These are phyloP conservation scores for Mycetomoellerius zeteki DNA, from an alignment of 1,140 invertebrate species.

Conservation along the genomic window DNA sequence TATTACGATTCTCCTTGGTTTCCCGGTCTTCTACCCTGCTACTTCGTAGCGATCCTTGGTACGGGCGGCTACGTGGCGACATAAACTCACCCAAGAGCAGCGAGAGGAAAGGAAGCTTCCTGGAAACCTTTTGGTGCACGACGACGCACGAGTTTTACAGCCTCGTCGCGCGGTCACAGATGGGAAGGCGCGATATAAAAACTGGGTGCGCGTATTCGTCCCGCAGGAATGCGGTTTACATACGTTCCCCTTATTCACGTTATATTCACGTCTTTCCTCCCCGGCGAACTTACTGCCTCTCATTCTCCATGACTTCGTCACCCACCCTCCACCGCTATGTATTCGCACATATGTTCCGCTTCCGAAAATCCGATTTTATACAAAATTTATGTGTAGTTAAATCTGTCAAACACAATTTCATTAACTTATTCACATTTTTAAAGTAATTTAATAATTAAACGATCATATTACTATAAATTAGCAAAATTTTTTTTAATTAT, in stretches of 20 bases:
- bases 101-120: constrained; percentile 74
- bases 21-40: neutral
- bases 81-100: constrained; percentile 78
- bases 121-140: constrained; percentile 75
- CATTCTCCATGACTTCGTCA: neutral
- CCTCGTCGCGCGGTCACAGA: constrained; percentile 74
- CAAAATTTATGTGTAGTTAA: neutral
- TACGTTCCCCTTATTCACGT: constrained; percentile 66
- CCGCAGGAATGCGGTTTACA: constrained; percentile 74
- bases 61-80: constrained; percentile 64
- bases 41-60: constrained; percentile 21
- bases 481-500: neutral
- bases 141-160: constrained; percentile 70
- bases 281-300: constrained; percentile 12
- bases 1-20: constrained; percentile 35
- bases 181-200: constrained; percentile 79
- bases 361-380: constrained; percentile 33
- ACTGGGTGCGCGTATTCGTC: constrained; percentile 78
- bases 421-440: neutral
- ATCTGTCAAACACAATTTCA: neutral
- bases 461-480: neutral
- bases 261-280: constrained; percentile 64
- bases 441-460: neutral
- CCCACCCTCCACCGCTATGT: constrained; percentile 2
- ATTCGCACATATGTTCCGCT: constrained; percentile 39